Percentiles rank a stretch among this genome's conserved stretches.
These are phyloP conservation scores for Euphonia xanthogaster DNA, from an alignment of 2,797 vertebrate genomes.

Conservation along the genomic window DNA sequence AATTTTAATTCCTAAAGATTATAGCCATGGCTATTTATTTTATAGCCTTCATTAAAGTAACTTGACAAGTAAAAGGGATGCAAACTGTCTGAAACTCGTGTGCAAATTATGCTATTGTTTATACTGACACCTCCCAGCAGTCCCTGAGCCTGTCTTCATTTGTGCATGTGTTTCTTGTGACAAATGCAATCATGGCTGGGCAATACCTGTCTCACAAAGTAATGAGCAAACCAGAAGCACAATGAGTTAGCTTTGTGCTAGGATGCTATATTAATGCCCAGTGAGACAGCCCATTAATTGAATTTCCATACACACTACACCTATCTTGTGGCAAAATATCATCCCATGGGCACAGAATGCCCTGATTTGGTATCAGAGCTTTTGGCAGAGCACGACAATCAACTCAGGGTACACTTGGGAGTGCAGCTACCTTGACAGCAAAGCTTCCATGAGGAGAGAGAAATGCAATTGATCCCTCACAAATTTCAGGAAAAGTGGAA, in stretches of 20 bases:
- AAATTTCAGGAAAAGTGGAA: neutral
- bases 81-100: constrained; percentile 2
- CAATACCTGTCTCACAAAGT: constrained; percentile 31
- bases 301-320: neutral
- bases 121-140: constrained; percentile 46
- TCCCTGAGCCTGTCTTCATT: constrained; percentile 24
- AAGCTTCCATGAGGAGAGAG: neutral
- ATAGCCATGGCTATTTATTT: constrained; percentile 55
- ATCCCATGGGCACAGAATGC: neutral
- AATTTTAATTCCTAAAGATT: constrained; percentile 62
- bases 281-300: constrained; percentile 45
- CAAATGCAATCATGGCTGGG: constrained; percentile 45
- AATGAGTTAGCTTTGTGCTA: neutral
- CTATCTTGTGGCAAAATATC: neutral
- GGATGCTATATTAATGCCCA: neutral
- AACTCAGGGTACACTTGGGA: neutral
- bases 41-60: constrained; percentile 59
- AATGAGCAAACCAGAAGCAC: constrained; percentile 30
- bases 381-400: neutral
- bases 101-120: constrained; percentile 53
- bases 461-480: neutral
- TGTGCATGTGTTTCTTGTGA: constrained; percentile 45
- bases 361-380: neutral
- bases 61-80: constrained; percentile 56
- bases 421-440: neutral